A percentile compares a stretch with the other conserved stretches of the same genome.
Evolutionary conservation across 2,888 invertebrate species (phyloP).

Genomic region (Deroplatys truncata): DNA sequence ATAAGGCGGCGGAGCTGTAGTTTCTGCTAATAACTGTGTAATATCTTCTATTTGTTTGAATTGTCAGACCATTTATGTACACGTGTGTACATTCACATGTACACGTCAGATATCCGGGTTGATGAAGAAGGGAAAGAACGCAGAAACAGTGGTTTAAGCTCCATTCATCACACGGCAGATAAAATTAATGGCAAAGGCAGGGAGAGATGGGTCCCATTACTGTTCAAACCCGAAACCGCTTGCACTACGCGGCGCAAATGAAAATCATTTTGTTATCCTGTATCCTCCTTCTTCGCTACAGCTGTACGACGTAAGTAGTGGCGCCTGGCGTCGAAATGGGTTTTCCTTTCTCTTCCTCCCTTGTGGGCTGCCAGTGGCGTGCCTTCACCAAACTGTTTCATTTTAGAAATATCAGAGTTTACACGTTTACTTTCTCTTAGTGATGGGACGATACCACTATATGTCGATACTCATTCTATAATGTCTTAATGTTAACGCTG

Average conservation of each 20-base stretch:
- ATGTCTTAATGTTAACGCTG: too few species aligned
- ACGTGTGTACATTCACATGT: too few species aligned
- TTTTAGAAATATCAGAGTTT: too few species aligned
- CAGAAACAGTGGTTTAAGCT: not conserved
- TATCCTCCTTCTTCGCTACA: conserved; percentile 17
- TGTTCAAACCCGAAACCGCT: not conserved
- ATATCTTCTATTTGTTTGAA: too few species aligned
- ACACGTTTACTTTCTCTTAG: too few species aligned
- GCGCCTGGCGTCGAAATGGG: not conserved
- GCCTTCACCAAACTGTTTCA: too few species aligned
- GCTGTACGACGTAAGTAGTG: conserved; percentile 5
- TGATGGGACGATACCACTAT: too few species aligned
- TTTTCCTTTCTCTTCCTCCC: not conserved
- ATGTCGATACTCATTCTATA: too few species aligned
- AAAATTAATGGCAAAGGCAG: not conserved
- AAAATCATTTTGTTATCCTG: conserved; percentile 26
- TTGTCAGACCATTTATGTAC: too few species aligned
- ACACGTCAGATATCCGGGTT: too few species aligned
- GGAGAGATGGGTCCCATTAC: not conserved
- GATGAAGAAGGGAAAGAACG: not conserved
- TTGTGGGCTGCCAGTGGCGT: not conserved
- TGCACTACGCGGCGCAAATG: conserved; percentile 17
- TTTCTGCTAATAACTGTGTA: too few species aligned
- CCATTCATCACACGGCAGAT: not conserved
- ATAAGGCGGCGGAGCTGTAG: too few species aligned